These are phyloP conservation scores for Corythaeola cristata DNA, from an alignment of 2,113 vertebrate genomes.

Conservation along the genomic window DNA sequence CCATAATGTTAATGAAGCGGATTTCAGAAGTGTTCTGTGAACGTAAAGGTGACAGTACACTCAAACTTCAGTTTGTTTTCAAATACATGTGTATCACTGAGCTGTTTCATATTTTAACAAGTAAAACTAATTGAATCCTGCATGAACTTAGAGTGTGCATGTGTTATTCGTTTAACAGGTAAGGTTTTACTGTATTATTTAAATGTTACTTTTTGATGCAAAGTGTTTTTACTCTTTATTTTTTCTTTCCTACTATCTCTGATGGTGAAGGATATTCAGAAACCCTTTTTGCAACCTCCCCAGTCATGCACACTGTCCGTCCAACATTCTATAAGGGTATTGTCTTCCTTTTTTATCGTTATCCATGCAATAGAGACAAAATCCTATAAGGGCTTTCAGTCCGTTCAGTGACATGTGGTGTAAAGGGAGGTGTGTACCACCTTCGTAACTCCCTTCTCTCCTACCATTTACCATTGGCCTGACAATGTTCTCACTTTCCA, in stretches of 20 bases:
- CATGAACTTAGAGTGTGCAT: slow-evolving; percentile 58
- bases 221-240: slow-evolving; percentile 62
- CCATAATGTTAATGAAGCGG: background rate
- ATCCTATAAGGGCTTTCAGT: background rate
- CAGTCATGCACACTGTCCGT: slow-evolving; percentile 74
- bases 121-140: slow-evolving; percentile 11
- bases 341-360: slow-evolving; percentile 66
- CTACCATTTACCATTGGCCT: background rate
- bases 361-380: slow-evolving; percentile 13
- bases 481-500: background rate
- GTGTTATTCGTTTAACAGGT: slow-evolving; percentile 48
- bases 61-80: background rate
- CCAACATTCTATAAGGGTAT: slow-evolving; percentile 80
- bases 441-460: background rate
- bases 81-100: background rate
- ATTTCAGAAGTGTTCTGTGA: background rate
- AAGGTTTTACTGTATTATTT: slow-evolving; percentile 44
- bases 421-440: background rate
- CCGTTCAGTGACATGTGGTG: background rate
- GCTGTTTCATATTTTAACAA: background rate
- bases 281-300: slow-evolving; percentile 79
- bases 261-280: slow-evolving; percentile 80
- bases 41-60: background rate
- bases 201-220: slow-evolving; percentile 33
- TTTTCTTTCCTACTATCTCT: slow-evolving; percentile 72